phyloP scores from a whole-genome alignment of 92 coral and sea anemone species.

The Siderastrea radians region DNA sequence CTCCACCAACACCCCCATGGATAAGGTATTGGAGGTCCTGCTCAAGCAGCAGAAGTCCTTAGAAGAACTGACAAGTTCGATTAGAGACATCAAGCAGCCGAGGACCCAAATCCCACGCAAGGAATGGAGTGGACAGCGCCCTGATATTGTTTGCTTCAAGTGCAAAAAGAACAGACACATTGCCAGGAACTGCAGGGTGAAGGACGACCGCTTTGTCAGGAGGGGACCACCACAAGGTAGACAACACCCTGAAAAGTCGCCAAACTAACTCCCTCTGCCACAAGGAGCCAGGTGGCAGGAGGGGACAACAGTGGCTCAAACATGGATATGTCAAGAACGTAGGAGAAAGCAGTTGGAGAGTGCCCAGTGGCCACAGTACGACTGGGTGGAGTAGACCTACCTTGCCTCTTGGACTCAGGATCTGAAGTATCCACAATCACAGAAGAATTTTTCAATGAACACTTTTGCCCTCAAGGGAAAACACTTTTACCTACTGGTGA shows the following conservation, averaged over 20 bases:
- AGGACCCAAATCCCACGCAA: conserved; percentile 1
- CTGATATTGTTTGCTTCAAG: conserved; percentile 35
- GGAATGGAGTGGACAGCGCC: conserved; percentile 39
- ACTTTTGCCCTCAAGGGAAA: conserved; percentile 67
- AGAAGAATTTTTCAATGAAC: conserved; percentile 64
- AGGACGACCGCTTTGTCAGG: background rate
- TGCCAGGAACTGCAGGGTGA: too few species aligned
- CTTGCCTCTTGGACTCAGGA: conserved; percentile 72
- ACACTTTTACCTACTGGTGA: conserved; percentile 57
- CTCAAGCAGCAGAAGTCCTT: conserved; percentile 36
- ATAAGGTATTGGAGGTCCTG: conserved; percentile 28
- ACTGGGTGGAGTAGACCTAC: background rate
- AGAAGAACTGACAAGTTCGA: conserved; percentile 17
- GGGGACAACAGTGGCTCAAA: too few species aligned
- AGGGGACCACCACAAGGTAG: conserved; percentile 15
- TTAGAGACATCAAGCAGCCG: conserved; percentile 26
- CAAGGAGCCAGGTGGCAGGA: too few species aligned
- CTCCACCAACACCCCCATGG: conserved; percentile 25
- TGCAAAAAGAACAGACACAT: too few species aligned
- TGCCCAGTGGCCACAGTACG: background rate
- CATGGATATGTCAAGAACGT: too few species aligned
- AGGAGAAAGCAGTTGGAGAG: too few species aligned
- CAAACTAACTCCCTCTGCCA: too few species aligned
- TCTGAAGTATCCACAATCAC: conserved; percentile 73
- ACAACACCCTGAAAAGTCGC: too few species aligned